Conservation (phyloP, 2,113 vertebrate genomes). For the Nothoprocta perdicaria region DNA sequence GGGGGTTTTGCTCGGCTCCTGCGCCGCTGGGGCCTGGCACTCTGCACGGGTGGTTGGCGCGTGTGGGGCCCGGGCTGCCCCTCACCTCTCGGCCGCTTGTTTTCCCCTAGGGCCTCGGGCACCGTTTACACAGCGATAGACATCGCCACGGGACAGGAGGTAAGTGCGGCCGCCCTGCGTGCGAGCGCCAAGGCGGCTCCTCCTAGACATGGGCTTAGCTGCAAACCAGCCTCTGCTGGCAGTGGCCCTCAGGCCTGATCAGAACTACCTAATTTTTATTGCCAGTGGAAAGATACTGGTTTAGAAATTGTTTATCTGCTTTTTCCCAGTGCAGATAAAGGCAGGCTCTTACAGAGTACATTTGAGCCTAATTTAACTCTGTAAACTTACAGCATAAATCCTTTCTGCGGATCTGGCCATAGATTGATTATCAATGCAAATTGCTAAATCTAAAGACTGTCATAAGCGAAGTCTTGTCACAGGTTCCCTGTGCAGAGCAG, state of each 20-base stretch:
- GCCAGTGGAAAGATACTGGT: neutral
- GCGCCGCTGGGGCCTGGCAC: too few relatives aligned
- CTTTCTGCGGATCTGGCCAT: neutral
- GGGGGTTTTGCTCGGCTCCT: neutral
- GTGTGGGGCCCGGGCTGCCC: neutral
- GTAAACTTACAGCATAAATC: neutral
- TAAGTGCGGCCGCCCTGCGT: slow-evolving; percentile 44
- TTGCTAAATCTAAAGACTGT: neutral
- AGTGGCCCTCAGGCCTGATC: neutral
- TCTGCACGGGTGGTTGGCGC: neutral
- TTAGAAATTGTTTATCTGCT: neutral
- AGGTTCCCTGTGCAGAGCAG: neutral
- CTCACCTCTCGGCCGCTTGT: neutral
- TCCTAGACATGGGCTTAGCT: neutral
- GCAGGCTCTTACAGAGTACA: neutral
- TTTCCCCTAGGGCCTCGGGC: slow-evolving; percentile 88
- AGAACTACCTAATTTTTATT: neutral
- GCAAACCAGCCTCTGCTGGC: neutral
- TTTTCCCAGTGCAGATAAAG: neutral
- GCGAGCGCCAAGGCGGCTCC: neutral
- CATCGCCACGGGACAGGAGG: slow-evolving; percentile 96
- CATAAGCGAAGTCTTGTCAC: neutral
- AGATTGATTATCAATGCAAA: neutral
- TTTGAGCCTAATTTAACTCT: neutral
- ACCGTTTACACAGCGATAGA: slow-evolving; percentile 98